phyloP scores from a whole-genome alignment of 2,888 invertebrate genomes.

The Scaptodrosophila latifasciaeformis region DNA sequence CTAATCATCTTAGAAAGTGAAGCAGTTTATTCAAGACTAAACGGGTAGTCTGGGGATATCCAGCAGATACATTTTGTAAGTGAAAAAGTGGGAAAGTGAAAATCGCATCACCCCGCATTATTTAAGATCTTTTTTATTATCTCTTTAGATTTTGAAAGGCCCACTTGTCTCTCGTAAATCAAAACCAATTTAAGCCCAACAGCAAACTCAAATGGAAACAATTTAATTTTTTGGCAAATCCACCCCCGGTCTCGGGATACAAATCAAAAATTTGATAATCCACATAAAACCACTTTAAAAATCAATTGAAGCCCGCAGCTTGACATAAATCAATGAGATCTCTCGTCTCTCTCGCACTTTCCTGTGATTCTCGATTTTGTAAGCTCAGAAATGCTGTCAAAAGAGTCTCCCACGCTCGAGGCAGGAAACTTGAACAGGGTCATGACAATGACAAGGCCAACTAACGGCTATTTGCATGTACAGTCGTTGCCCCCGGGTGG shows the following conservation, averaged over 20 bases:
- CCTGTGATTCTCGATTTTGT: too few relatives aligned
- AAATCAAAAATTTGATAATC: slow-evolving; percentile 39
- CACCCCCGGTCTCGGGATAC: slow-evolving; percentile 9
- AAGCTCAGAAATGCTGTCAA: slow-evolving; percentile 21
- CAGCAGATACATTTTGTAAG: too few relatives aligned
- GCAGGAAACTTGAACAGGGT: slow-evolving; percentile 27
- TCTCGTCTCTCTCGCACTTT: too few relatives aligned
- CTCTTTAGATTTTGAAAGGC: not conserved
- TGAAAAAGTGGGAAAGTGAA: too few relatives aligned
- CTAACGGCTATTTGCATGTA: slow-evolving; percentile 27
- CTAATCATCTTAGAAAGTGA: not conserved
- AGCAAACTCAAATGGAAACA: too few relatives aligned
- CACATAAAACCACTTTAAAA: slow-evolving; percentile 29
- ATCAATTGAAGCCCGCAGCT: slow-evolving; percentile 57
- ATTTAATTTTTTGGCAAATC: slow-evolving; percentile 50
- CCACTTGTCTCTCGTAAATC: slow-evolving; percentile 58
- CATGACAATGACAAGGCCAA: slow-evolving; percentile 46
- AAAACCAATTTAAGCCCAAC: slow-evolving; percentile 48
- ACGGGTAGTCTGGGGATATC: too few relatives aligned
- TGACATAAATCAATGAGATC: slow-evolving; percentile 54
- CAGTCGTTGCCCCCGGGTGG: slow-evolving; percentile 22
- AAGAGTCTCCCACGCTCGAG: slow-evolving; percentile 49
- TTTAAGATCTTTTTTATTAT: too few relatives aligned
- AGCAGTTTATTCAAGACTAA: too few relatives aligned
- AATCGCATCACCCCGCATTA: too few relatives aligned